Percentiles rank a stretch among this genome's conserved stretches.
These are phyloP conservation scores for Gari tellinella DNA, from an alignment of 2,888 invertebrate species.

Conservation along the genomic window DNA sequence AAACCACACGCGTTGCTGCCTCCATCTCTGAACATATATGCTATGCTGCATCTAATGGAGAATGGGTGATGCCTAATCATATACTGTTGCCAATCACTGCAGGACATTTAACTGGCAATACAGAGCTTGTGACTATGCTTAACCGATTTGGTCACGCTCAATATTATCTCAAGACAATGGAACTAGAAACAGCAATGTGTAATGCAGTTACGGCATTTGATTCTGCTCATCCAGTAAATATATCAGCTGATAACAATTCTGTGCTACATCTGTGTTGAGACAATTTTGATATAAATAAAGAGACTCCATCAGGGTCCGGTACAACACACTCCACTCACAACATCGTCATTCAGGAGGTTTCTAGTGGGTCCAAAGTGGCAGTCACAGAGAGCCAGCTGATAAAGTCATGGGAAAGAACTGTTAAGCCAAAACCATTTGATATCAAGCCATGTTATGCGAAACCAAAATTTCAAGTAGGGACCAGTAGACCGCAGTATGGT, in stretches of 20 bases:
- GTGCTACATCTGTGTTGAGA: slow-evolving; percentile 47
- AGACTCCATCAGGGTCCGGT: slow-evolving; percentile 36
- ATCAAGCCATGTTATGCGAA: slow-evolving; percentile 36
- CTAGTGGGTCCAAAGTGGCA: background rate
- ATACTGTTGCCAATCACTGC: slow-evolving; percentile 41
- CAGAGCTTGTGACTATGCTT: slow-evolving; percentile 43
- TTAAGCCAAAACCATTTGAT: slow-evolving; percentile 9
- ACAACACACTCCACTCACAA: slow-evolving; percentile 50
- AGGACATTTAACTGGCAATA: slow-evolving; percentile 53
- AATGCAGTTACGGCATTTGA: slow-evolving; percentile 10
- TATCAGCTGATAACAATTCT: slow-evolving; percentile 28
- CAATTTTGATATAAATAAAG: slow-evolving; percentile 53
- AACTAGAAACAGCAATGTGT: slow-evolving; percentile 53
- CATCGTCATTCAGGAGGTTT: slow-evolving; percentile 42
- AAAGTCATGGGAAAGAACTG: slow-evolving; percentile 4
- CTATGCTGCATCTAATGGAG: slow-evolving; percentile 34
- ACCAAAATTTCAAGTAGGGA: slow-evolving; percentile 18
- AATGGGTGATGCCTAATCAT: slow-evolving; percentile 48
- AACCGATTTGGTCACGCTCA: slow-evolving; percentile 44
- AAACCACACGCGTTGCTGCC: slow-evolving; percentile 10
- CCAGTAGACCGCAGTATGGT: background rate
- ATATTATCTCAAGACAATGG: slow-evolving; percentile 28
- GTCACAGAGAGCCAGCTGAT: background rate
- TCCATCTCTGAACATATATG: slow-evolving; percentile 41
- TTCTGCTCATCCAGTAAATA: slow-evolving; percentile 17